Conservation (phyloP, 2,113 vertebrate genomes). For the Notechis scutatus region DNA sequence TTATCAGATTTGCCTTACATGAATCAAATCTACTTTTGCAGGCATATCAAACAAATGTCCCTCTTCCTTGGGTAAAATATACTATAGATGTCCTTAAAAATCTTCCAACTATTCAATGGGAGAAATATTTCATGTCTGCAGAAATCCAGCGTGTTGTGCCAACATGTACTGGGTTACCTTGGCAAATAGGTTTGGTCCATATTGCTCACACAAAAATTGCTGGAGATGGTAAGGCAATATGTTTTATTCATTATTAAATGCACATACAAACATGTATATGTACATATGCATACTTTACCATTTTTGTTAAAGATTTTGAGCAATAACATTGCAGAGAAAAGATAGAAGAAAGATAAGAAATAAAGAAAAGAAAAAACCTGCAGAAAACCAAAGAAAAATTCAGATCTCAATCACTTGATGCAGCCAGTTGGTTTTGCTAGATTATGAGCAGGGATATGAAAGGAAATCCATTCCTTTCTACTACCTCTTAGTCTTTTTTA, state of each 20-base stretch:
- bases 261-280: background rate
- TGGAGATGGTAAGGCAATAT: constrained; percentile 42
- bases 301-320: background rate
- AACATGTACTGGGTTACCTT: constrained; percentile 55
- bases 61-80: constrained; percentile 43
- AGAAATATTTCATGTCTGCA: constrained; percentile 57
- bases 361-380: background rate
- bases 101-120: constrained; percentile 55
- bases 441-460: background rate
- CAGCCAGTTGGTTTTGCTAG: background rate
- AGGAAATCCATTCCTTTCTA: background rate
- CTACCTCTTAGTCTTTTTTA: background rate
- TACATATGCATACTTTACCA: background rate
- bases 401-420: background rate
- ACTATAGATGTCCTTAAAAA: constrained; percentile 54
- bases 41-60: constrained; percentile 46
- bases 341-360: background rate
- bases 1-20: constrained; percentile 45
- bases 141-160: constrained; percentile 57
- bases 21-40: constrained; percentile 58
- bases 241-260: background rate
- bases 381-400: background rate
- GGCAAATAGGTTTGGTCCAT: constrained; percentile 56
- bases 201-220: constrained; percentile 42
- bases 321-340: background rate